Evolutionary conservation across 2,888 invertebrate genomes (phyloP).

Genomic region (Globia sparganii): DNA sequence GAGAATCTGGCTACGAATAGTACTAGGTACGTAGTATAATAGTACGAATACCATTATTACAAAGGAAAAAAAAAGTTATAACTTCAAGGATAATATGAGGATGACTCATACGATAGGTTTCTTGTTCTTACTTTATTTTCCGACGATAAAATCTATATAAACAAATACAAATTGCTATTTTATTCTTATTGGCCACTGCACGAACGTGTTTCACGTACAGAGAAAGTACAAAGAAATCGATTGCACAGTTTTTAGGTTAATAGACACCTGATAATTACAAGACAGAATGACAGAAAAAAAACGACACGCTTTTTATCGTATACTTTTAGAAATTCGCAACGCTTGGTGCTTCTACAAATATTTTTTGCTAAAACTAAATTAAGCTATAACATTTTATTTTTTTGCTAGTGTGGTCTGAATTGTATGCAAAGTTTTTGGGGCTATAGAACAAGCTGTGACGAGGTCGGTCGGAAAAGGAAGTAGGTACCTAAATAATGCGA

Average conservation of each 20-base stretch:
- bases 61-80: background rate
- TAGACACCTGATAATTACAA: slow-evolving; percentile 64
- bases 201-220: slow-evolving; percentile 51
- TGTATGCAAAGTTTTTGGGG: slow-evolving; percentile 28
- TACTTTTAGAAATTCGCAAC: slow-evolving; percentile 59
- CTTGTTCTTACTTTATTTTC: slow-evolving; percentile 8
- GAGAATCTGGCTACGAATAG: slow-evolving; percentile 9
- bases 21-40: no score
- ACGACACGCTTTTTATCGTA: slow-evolving; percentile 60
- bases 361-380: slow-evolving; percentile 59
- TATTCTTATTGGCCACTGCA: slow-evolving; percentile 41
- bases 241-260: slow-evolving; percentile 64
- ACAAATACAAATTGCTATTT: slow-evolving; percentile 33
- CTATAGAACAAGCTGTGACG: slow-evolving; percentile 29
- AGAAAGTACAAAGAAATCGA: slow-evolving; percentile 67
- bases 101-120: background rate
- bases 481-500: slow-evolving; percentile 34
- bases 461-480: slow-evolving; percentile 34
- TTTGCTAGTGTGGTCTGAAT: slow-evolving; percentile 13
- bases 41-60: background rate
- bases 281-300: slow-evolving; percentile 58
- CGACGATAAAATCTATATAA: slow-evolving; percentile 11
- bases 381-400: slow-evolving; percentile 29
- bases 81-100: background rate
- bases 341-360: slow-evolving; percentile 57